Percentiles rank a stretch among this genome's conserved stretches.
phyloP scores from a whole-genome alignment of 1,140 invertebrate species.

The Palaemon carinicauda region DNA sequence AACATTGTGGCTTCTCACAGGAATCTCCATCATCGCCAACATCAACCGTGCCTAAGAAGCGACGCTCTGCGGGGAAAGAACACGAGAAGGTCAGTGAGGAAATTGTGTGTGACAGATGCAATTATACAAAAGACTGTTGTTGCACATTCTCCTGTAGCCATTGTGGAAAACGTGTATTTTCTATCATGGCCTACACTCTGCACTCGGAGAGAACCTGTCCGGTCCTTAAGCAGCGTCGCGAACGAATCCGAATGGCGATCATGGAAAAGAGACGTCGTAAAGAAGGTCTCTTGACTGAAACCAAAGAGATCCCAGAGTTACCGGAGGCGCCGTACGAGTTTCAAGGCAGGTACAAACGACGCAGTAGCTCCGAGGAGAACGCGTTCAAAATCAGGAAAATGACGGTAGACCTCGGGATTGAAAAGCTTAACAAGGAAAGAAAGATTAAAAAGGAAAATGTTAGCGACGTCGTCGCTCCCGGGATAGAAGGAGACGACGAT shows the following conservation, averaged over 20 bases:
- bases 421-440: no score
- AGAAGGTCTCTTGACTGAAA: not conserved
- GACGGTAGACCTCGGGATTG: no score
- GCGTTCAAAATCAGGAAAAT: no score
- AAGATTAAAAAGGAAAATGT: no score
- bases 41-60: not conserved
- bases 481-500: constrained; percentile 33
- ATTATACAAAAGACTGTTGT: constrained; percentile 54
- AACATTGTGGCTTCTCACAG: not conserved
- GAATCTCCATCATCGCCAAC: not conserved
- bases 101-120: constrained; percentile 51
- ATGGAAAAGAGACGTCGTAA: constrained; percentile 44
- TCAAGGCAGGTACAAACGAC: not conserved
- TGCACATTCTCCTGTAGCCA: constrained; percentile 50
- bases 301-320: not conserved
- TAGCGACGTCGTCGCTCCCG: not conserved
- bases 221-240: constrained; percentile 34
- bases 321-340: not conserved
- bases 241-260: constrained; percentile 45
- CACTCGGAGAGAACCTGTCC: constrained; percentile 41
- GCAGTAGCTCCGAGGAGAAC: no score
- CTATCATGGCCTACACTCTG: constrained; percentile 41
- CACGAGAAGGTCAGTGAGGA: constrained; percentile 29
- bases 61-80: not conserved
- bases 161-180: constrained; percentile 47